A percentile compares a stretch with the other conserved stretches of the same genome.
These are phyloP conservation scores for Aselliscus stoliczkanus DNA, from an alignment of 2,797 vertebrate species.

Conservation along the genomic window DNA sequence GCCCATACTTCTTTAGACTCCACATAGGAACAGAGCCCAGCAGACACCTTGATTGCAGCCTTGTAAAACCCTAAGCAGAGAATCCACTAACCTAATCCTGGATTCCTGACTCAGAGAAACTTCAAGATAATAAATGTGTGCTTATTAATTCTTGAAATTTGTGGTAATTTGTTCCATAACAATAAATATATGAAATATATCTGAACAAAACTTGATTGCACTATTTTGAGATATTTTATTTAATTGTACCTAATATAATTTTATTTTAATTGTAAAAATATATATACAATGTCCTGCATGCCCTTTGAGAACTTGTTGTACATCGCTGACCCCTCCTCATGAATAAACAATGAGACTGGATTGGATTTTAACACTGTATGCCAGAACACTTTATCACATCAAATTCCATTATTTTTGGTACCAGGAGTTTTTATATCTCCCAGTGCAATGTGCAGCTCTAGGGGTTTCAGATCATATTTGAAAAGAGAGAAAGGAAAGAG, in stretches of 20 bases:
- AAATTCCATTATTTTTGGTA: conserved; percentile 47
- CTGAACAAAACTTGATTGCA: background rate
- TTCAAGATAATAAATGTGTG: background rate
- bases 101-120: background rate
- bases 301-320: background rate
- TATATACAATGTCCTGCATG: background rate
- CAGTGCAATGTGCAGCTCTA: background rate
- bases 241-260: background rate
- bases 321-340: background rate
- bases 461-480: conserved; percentile 47
- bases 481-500: background rate
- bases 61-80: background rate
- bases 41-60: accelerated
- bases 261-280: too few species aligned
- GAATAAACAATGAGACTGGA: conserved; percentile 27
- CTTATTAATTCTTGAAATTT: background rate
- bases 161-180: background rate
- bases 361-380: conserved; percentile 44
- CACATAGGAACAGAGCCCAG: background rate
- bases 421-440: conserved; percentile 52
- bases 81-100: background rate
- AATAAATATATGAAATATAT: background rate
- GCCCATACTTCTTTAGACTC: background rate
- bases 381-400: conserved; percentile 50
- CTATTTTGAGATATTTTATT: conserved; percentile 23